Evolutionary conservation across 2,888 invertebrate species (phyloP).

Genomic region (Caenorhabditis sp.): DNA sequence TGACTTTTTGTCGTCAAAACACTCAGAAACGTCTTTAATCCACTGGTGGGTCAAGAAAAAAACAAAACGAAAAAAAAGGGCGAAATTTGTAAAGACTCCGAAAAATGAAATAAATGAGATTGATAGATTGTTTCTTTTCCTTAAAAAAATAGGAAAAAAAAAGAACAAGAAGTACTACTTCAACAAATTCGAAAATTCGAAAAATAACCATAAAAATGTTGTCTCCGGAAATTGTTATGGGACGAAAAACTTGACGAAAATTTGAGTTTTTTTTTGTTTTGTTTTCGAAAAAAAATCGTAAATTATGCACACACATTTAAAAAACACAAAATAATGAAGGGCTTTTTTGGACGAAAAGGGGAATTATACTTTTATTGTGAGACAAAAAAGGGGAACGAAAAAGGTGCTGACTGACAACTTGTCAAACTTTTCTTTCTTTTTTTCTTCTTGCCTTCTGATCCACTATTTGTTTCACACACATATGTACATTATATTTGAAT

Average conservation of each 20-base stretch:
- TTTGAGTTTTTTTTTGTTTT: background rate
- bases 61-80: background rate
- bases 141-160: background rate
- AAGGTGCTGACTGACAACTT: background rate
- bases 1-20: too few species aligned
- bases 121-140: background rate
- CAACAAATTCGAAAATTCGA: background rate
- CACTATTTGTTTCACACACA: background rate
- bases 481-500: background rate
- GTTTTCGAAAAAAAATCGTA: background rate
- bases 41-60: background rate
- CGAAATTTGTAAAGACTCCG: background rate
- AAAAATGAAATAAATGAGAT: background rate
- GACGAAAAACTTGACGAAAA: background rate
- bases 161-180: background rate
- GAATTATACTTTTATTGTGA: too few species aligned
- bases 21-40: background rate
- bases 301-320: background rate
- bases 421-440: background rate
- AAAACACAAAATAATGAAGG: too few species aligned
- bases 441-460: background rate
- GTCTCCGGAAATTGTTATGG: background rate
- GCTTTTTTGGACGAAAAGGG: too few species aligned
- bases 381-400: background rate
- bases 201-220: background rate